Base-by-base conservation (phyloP, 1,140 invertebrate species). In the Thaumetopoea pityocampa region DNA sequence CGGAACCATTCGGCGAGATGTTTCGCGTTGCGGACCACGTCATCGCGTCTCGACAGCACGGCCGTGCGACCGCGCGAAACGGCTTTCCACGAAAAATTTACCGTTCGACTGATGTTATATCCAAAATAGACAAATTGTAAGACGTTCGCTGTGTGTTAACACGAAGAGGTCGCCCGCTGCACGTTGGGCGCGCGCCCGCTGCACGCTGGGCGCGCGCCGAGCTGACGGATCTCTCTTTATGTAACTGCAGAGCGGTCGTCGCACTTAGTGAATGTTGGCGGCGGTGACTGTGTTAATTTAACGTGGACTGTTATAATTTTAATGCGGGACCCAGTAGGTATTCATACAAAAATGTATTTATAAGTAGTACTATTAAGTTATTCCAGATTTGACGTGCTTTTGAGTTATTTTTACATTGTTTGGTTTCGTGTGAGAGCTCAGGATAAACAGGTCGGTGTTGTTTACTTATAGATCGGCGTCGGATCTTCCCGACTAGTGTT, bases 261-360 rank as follows among this genome's bases (percentile, higher is more conserved):
- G 71, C 74, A 76, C 76, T 57, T 56, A 71, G 74, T 62, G 76
- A 81, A 81, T 73, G 79, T 76, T 71, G 79, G 71, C 77, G 70
- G 69, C 73, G 70, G 69, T 63, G 70, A 66, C 42, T 59, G 46
- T 38, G 34, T 67, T 66, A 64, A 53, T 59, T 60, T 63, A 47
- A 56, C 51, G 29, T 56, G 51, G 61, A 51, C 49, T 66, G 66
- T 62, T 72, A 66, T 72, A 65, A 64, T 67, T 79, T 68, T 59
- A 51, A 77, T 48, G 53, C 53, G 77, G 80, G 80, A 84, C 74
- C 77, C 77, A 76, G 64, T 79, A 80, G 72, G 51, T 78, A 72
- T 64, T 71, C 51, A 62, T 49, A 57, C 58, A 15, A 60, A 60
- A 45, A 37, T 68, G 59, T 78, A 74, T 77, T 62, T 71, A 58